Conservation (phyloP, 1,140 invertebrate genomes). For the Aphaenogaster rudis region DNA sequence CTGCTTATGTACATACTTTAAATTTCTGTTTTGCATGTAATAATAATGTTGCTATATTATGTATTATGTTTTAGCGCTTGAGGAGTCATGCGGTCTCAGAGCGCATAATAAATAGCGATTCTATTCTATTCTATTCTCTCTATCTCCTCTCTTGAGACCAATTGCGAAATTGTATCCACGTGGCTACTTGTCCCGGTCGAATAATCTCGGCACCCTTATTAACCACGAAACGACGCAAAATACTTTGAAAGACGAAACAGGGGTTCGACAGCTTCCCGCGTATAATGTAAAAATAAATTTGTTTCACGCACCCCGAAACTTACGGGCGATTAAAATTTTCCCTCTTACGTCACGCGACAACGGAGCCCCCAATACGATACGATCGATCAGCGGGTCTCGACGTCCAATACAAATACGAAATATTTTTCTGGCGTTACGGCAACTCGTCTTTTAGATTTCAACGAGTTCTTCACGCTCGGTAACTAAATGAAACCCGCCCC, state of each 20-base stretch:
- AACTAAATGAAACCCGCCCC: conserved; percentile 51
- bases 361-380: not conserved
- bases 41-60: no score
- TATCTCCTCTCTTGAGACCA: not conserved
- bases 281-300: conserved; percentile 26
- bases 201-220: conserved; percentile 41
- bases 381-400: not conserved
- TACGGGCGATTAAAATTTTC: not conserved
- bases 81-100: no score
- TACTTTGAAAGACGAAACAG: conserved; percentile 30
- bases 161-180: conserved; percentile 31
- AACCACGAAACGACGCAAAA: conserved; percentile 15
- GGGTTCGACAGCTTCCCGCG: not conserved
- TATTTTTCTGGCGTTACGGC: conserved; percentile 25
- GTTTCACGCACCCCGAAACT: not conserved
- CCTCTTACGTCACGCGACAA: not conserved
- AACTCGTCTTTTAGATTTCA: conserved; percentile 43
- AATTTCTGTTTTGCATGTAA: no score
- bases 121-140: no score
- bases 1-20: no score
- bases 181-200: conserved; percentile 21
- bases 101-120: no score
- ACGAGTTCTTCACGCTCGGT: conserved; percentile 46
- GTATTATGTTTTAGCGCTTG: no score
- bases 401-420: conserved; percentile 33